Conservation (phyloP, 2,113 vertebrate genomes). For the Eulemur rufifrons region DNA sequence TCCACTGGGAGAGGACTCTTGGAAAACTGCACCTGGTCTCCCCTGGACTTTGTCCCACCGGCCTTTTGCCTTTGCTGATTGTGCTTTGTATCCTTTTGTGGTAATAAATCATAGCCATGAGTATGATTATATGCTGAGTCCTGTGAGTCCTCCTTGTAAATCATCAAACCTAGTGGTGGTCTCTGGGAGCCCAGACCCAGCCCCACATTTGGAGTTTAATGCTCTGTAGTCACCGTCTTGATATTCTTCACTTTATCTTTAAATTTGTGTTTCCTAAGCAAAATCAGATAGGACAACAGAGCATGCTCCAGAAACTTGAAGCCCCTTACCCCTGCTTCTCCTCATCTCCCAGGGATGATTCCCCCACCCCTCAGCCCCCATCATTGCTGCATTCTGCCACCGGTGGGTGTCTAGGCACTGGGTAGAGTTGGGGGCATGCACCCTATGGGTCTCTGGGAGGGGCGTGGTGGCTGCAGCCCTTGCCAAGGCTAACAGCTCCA, state of each 20-base stretch:
- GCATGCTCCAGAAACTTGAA: neutral
- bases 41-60: neutral
- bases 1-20: neutral
- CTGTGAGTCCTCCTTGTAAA: neutral
- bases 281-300: neutral
- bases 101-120: neutral
- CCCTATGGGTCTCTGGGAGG: neutral
- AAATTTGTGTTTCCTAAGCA: neutral
- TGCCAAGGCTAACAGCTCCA: neutral
- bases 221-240: neutral
- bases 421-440: accelerated
- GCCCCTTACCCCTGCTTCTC: neutral
- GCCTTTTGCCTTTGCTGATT: neutral
- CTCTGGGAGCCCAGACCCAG: neutral
- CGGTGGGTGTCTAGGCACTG: neutral
- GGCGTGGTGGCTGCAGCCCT: neutral
- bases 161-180: neutral
- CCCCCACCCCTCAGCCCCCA: neutral
- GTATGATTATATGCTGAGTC: neutral
- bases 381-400: neutral
- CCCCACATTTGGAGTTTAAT: neutral
- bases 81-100: neutral
- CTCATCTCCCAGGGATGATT: neutral
- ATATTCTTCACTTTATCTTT: neutral
- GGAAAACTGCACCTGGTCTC: neutral